These are phyloP conservation scores for Callopanchax toddi DNA, from an alignment of 2,113 vertebrate species.

Conservation along the genomic window DNA sequence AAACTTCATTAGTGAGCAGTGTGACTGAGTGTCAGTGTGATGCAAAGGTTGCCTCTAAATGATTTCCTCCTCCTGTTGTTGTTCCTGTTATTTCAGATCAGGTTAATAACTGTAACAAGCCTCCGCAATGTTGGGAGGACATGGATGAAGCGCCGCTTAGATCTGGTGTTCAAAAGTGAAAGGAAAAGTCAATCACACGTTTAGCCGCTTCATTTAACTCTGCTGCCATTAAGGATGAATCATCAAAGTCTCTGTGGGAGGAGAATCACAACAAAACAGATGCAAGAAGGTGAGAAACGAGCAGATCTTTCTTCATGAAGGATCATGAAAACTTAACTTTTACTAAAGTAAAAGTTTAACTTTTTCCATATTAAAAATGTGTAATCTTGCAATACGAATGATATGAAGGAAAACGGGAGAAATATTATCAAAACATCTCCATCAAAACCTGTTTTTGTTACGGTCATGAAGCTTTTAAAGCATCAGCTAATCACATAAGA, in stretches of 20 bases:
- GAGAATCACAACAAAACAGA: slow-evolving; percentile 50
- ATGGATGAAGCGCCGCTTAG: slow-evolving; percentile 62
- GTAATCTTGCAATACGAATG: no score
- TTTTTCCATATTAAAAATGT: no score
- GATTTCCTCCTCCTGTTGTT: slow-evolving; percentile 12
- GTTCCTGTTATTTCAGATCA: slow-evolving; percentile 44
- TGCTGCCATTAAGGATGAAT: no score
- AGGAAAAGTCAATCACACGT: slow-evolving; percentile 65
- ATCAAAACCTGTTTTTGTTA: no score
- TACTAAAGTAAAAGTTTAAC: no score
- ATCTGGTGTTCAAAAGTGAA: slow-evolving; percentile 68
- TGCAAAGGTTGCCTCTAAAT: slow-evolving; percentile 40
- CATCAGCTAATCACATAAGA: no score
- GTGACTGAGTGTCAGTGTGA: slow-evolving; percentile 50
- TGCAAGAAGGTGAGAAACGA: neutral
- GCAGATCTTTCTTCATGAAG: no score
- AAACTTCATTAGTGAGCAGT: slow-evolving; percentile 58
- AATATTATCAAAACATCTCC: no score
- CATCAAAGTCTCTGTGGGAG: slow-evolving; percentile 55
- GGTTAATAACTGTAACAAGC: slow-evolving; percentile 54
- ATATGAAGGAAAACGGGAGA: no score
- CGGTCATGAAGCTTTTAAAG: no score
- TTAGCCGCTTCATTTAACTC: slow-evolving; percentile 65
- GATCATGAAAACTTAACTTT: no score
- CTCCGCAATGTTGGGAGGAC: slow-evolving; percentile 52